Conservation (phyloP, 2,888 invertebrate genomes). For the Kryphioiulus occultus region DNA sequence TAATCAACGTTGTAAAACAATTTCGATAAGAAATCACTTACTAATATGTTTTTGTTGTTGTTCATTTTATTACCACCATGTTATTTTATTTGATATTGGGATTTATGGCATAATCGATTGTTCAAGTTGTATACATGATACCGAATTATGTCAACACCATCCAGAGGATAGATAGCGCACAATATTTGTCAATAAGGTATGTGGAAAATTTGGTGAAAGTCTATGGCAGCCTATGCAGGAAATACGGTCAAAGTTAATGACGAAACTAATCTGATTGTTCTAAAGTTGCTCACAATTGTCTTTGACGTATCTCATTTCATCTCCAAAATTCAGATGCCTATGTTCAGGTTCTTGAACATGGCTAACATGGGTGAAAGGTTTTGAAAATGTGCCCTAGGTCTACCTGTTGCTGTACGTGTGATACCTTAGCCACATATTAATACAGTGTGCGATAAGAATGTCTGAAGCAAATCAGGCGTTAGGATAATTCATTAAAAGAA, state of each 20-base stretch:
- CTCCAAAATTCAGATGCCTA: not conserved
- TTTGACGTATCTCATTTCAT: not conserved
- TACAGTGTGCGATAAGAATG: not conserved
- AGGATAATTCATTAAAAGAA: conserved; percentile 29
- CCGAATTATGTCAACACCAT: not conserved
- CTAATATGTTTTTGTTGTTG: not conserved
- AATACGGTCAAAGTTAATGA: too few species aligned
- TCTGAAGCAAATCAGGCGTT: not conserved
- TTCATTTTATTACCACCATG: not conserved
- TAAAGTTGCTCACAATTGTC: not conserved
- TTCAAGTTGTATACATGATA: not conserved
- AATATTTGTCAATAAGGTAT: not conserved
- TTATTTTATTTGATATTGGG: not conserved
- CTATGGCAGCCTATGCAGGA: not conserved
- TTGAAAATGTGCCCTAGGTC: not conserved
- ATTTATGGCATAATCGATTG: not conserved
- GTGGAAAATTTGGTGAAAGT: not conserved
- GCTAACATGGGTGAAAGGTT: not conserved
- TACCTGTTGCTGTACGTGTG: not conserved
- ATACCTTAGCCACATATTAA: not conserved
- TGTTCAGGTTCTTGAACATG: not conserved
- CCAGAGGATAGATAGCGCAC: not conserved
- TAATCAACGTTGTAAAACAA: not conserved
- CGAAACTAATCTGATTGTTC: too few species aligned
- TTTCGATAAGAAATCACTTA: not conserved